phyloP scores from a whole-genome alignment of 2,113 vertebrate species.

The Micromys minutus region DNA sequence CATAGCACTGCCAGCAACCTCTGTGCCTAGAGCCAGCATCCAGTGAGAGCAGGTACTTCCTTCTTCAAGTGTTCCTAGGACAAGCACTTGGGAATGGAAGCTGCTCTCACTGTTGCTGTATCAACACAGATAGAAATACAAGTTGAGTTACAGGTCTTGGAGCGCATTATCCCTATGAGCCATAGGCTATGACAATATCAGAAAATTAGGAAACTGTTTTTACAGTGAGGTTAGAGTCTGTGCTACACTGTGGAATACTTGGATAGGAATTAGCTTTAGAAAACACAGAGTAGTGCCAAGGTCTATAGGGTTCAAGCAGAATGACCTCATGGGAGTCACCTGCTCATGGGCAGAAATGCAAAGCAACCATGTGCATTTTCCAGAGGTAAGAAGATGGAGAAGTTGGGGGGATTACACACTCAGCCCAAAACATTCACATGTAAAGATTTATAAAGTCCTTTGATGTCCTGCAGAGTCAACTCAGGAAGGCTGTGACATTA shows the following conservation, averaged over 20 bases:
- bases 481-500: neutral
- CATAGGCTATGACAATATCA: neutral
- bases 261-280: neutral
- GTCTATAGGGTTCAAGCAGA: neutral
- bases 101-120: neutral
- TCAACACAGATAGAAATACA: neutral
- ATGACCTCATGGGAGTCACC: neutral
- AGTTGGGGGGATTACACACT: neutral
- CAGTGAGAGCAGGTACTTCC: neutral
- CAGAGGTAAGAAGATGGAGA: neutral
- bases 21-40: rapidly evolving
- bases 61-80: too few species aligned
- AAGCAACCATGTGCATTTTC: neutral
- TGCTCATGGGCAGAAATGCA: neutral
- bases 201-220: neutral
- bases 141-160: neutral
- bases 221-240: neutral
- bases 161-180: neutral
- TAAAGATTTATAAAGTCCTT: neutral
- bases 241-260: neutral
- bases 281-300: neutral
- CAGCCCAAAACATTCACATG: neutral
- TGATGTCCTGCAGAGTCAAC: neutral
- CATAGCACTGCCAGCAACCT: neutral
- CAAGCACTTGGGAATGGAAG: neutral